Conservation (phyloP, 2,113 vertebrate species). For the Myanophis thanlyinensis region DNA sequence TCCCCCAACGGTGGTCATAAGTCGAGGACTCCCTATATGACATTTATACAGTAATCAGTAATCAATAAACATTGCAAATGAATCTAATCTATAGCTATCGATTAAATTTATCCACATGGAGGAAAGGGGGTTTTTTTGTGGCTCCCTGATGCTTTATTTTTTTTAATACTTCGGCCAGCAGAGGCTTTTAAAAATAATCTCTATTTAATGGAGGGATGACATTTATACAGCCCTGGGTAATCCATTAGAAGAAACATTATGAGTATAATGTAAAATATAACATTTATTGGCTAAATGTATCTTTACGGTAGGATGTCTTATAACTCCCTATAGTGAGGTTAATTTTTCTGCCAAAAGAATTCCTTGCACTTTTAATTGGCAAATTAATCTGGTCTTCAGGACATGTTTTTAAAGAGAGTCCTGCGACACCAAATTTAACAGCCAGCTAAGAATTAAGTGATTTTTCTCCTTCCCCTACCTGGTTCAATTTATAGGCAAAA, state of each 20-base stretch:
- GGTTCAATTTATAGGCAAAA: neutral
- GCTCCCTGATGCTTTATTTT: no score
- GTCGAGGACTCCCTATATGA: neutral
- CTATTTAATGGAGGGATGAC: neutral
- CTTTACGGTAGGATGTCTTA: neutral
- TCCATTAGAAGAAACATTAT: neutral
- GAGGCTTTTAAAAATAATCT: neutral
- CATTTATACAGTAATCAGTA: neutral
- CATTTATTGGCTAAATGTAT: neutral
- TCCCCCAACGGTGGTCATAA: neutral
- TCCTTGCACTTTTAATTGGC: neutral
- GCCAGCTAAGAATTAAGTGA: neutral
- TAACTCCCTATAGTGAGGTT: neutral
- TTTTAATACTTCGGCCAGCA: no score
- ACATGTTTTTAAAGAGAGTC: neutral
- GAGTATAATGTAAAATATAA: neutral
- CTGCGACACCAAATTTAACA: neutral
- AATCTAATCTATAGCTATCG: neutral
- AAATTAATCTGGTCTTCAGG: neutral
- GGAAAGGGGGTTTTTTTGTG: neutral
- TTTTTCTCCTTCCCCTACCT: rapidly evolving
- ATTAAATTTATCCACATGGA: neutral
- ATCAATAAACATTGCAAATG: neutral
- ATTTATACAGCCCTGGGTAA: neutral
- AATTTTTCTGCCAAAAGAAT: neutral